phyloP scores from a whole-genome alignment of 2,888 invertebrate species.

The Trimorus sp. region DNA sequence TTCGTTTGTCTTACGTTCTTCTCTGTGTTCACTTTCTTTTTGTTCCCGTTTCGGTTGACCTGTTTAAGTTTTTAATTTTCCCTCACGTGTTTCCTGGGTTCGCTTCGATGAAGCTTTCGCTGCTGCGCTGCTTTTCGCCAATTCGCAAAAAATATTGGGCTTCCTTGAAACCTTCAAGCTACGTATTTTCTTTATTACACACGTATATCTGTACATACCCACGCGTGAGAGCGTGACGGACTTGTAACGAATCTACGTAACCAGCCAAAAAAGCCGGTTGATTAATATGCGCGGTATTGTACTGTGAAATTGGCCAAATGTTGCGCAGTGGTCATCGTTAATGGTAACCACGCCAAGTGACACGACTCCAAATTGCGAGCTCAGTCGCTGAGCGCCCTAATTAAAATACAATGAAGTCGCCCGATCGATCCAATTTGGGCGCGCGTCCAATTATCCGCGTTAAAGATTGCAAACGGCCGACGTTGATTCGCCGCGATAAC shows the following conservation, averaged over 20 bases:
- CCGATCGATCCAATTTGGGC: conserved; percentile 23
- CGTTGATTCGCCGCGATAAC: background rate
- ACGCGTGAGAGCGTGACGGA: conserved; percentile 44
- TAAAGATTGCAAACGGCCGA: conserved; percentile 26
- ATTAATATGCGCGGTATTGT: conserved; percentile 68
- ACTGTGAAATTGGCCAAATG: conserved; percentile 78
- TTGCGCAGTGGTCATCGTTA: conserved; percentile 79
- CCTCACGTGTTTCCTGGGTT: conserved; percentile 76
- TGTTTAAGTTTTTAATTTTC: conserved; percentile 68
- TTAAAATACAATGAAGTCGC: conserved; percentile 46
- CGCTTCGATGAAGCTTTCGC: conserved; percentile 79
- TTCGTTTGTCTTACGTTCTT: conserved; percentile 63
- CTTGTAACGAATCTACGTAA: conserved; percentile 61
- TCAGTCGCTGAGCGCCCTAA: conserved; percentile 34
- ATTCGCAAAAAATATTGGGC: conserved; percentile 74
- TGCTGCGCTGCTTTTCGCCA: conserved; percentile 81
- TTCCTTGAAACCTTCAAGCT: conserved; percentile 65
- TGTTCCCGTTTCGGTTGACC: conserved; percentile 53
- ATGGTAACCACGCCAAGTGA: conserved; percentile 70
- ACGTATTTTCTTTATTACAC: conserved; percentile 51
- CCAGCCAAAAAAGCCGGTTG: conserved; percentile 65
- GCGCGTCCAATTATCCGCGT: conserved; percentile 17
- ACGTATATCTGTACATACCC: conserved; percentile 50
- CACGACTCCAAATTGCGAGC: conserved; percentile 48
- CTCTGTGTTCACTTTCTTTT: conserved; percentile 43